phyloP scores from a whole-genome alignment of 2,888 invertebrate genomes.

The Dryomyza anilis region DNA sequence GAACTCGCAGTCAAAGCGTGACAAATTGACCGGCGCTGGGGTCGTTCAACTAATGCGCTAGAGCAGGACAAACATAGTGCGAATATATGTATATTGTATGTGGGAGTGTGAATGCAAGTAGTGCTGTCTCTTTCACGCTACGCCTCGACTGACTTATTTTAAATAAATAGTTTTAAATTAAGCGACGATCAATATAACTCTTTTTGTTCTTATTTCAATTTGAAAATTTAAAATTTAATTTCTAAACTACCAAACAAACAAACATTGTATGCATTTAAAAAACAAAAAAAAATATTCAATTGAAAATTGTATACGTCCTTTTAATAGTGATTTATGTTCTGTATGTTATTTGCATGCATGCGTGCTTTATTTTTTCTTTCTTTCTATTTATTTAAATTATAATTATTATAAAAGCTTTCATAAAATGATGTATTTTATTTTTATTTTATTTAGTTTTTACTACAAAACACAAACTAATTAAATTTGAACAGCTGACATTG shows the following conservation, averaged over 20 bases:
- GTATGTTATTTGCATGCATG: not conserved
- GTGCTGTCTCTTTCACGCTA: not conserved
- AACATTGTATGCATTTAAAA: not conserved
- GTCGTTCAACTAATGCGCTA: not conserved
- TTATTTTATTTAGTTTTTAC: not conserved
- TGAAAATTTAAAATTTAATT: not conserved
- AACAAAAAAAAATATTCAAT: not conserved
- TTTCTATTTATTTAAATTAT: not conserved
- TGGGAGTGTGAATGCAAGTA: not conserved
- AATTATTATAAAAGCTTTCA: not conserved
- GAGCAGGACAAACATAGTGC: slow-evolving; percentile 2
- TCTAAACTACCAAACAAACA: no score
- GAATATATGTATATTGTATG: not conserved
- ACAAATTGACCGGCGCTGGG: not conserved
- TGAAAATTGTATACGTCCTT: not conserved
- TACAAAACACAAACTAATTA: not conserved
- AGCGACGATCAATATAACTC: slow-evolving; percentile 7
- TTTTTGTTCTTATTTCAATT: not conserved
- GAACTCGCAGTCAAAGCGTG: not conserved
- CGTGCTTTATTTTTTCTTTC: not conserved
- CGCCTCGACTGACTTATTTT: slow-evolving; percentile 19
- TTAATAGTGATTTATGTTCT: not conserved
- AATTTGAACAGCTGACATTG: not conserved
- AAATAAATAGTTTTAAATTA: slow-evolving; percentile 7
- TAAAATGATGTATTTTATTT: not conserved